Base-by-base conservation (phyloP, 2,113 vertebrate species). In the Eurypyga helias region DNA sequence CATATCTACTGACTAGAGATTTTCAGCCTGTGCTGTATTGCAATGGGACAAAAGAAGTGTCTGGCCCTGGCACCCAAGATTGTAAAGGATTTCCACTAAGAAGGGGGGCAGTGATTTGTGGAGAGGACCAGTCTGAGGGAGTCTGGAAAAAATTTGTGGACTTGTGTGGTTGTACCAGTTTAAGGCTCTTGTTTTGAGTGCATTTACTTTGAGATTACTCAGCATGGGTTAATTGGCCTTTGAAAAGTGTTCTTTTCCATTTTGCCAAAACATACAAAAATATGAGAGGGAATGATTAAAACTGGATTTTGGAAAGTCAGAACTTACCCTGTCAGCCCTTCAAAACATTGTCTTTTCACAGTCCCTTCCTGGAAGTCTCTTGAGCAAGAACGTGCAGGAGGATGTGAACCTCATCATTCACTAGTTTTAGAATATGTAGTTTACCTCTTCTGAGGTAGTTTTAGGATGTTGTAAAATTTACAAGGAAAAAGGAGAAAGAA, bases 381-480 rank as follows among this genome's bases (percentile, higher is more conserved):
- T 65, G 66, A 45, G n/a, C 54, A 93, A 65, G 52, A 76, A 55
- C 20, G 8, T 36, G 21, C 45, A 52, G 58, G 10, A 8, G 69
- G 46, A 69, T 80, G 34, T 75, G 76, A 84, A 45, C 41, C 57
- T 92, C 58, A 61, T 57, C 31, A 43, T 89, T 96, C 46, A 19
- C 34, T 92, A 77, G 75, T 94, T 96, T 92, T 95, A 94, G 46
- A 77, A 60, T 45, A 66, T 49, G 49, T 52, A 78, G 43, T 90
- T 95, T 94, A 38, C 38, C 54, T 96, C 51, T 95, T 96, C 89
- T 95, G 88, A 13, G 6, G 60, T 97, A 88, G 70, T 96, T 93
- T 98, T 95, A 97, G 92, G 89, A 77, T 94, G 73, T 72, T 95
- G 83, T 97, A 97, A 97, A 86, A 95, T 95, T 97, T 96, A 89